Evolutionary conservation across 2,113 vertebrate species (phyloP).

Genomic region (Perca schrenkii): DNA sequence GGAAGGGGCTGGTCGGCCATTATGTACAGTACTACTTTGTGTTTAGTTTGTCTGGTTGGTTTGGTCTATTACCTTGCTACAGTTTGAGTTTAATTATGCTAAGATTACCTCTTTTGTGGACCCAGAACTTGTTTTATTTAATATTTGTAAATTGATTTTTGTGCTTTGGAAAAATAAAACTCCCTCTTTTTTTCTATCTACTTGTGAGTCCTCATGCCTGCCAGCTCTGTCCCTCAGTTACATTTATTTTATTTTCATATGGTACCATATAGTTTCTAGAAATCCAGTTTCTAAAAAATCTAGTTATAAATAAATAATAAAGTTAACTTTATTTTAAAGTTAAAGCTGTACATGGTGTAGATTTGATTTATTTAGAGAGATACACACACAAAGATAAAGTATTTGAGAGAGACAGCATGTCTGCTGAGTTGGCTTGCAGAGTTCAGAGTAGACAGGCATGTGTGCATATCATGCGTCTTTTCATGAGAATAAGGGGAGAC

Average conservation of each 20-base stretch:
- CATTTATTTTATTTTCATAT: slow-evolving; percentile 25
- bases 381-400: not conserved
- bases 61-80: not conserved
- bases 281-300: not conserved
- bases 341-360: not conserved
- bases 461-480: slow-evolving; percentile 41
- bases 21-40: not conserved
- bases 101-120: not conserved
- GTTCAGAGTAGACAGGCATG: slow-evolving; percentile 5
- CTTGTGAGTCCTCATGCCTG: not conserved
- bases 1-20: not conserved
- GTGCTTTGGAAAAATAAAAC: not conserved
- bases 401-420: slow-evolving; percentile 23
- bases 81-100: not conserved
- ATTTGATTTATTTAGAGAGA: slow-evolving; percentile 27
- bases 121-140: not conserved
- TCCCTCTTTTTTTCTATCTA: not conserved
- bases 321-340: not conserved
- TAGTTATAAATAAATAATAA: no score
- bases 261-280: not conserved
- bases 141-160: not conserved
- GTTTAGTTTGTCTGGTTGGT: not conserved
- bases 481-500: slow-evolving; percentile 61
- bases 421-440: slow-evolving; percentile 7
- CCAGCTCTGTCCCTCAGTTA: not conserved